These are phyloP conservation scores for Archilochus colubris DNA, from an alignment of 2,113 vertebrate species.

Conservation along the genomic window DNA sequence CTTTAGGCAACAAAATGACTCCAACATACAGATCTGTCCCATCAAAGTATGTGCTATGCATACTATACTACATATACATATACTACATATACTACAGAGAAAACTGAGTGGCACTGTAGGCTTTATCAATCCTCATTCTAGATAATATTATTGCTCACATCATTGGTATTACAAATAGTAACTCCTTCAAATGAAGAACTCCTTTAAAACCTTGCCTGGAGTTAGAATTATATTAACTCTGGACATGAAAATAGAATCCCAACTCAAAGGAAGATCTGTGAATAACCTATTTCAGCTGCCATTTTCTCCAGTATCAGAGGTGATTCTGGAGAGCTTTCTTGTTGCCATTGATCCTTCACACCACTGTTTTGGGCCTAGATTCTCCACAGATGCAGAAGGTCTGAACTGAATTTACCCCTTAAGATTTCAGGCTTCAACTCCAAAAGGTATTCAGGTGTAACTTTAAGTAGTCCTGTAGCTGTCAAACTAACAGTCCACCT, in stretches of 20 bases:
- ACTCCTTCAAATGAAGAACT: not conserved
- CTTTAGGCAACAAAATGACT: not conserved
- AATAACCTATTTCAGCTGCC: not conserved
- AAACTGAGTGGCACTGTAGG: not conserved
- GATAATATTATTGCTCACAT: not conserved
- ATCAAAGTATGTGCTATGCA: not conserved
- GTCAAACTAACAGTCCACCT: not conserved
- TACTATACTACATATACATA: too few relatives aligned
- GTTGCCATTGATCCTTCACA: not conserved
- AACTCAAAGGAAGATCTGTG: not conserved
- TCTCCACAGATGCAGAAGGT: not conserved
- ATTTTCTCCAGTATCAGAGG: not conserved
- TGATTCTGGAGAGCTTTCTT: not conserved
- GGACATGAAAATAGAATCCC: not conserved
- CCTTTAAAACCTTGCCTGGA: not conserved
- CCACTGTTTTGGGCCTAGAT: fast-evolving
- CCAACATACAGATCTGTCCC: not conserved
- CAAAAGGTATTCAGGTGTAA: not conserved
- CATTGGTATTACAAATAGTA: not conserved
- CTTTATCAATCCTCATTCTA: not conserved
- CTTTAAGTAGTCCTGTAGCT: not conserved
- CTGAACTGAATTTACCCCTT: not conserved
- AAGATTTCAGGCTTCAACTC: not conserved
- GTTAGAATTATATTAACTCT: not conserved
- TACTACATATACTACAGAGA: too few relatives aligned